Base-by-base conservation (phyloP, 2,888 invertebrate species). In the Phengaris alcon region DNA sequence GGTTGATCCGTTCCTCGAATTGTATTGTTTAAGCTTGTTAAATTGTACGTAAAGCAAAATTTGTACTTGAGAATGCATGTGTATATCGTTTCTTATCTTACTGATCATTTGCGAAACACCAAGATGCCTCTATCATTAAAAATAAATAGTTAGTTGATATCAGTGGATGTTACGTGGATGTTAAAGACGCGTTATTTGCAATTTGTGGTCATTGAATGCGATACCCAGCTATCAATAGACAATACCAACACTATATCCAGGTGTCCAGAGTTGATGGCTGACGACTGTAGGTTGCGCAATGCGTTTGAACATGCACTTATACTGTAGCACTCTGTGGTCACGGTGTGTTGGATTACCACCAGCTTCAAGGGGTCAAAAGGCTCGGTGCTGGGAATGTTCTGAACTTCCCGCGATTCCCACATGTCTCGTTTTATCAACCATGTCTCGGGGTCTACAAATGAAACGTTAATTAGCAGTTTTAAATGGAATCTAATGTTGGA, bases 251-350 rank as follows among this genome's bases (percentile, higher is more conserved):
- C 82, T 57, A 85, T 82, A 75, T 86, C 85, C 15, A 80, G 81
- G 6, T 76, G 64, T 0, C 76, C 7, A 0, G 74, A 51, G 0
- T 75, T 64, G 4, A 83, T 12, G 77, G 76, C 86, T 76, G 83
- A 85, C 0, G 13, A 3, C 79, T 90, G 90, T 6, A 90, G 57
- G 57, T 79, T 85, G 3, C 88, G 81, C 72, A 90, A 55, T 74
- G 85, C 84, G 0, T 87, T 85, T 0, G 88, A 55, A 15, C 75
- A 75, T 6, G 68, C 69, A 12, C 13, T 46, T n/a, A 69, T 10
- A 48, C 22, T 69, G 75, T 46, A 75, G 69, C 75, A 75, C 10
- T 54, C 68, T 12, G 75, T 48, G 55, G 75, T 75, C 54, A 74
- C 54, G 51, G 74, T 74, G 35, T 74, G 64, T 52, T 74, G 74